Percentiles rank a stretch among this genome's conserved stretches.
Conservation (phyloP, 2,113 vertebrate species). For the Pachyramphus minor region DNA sequence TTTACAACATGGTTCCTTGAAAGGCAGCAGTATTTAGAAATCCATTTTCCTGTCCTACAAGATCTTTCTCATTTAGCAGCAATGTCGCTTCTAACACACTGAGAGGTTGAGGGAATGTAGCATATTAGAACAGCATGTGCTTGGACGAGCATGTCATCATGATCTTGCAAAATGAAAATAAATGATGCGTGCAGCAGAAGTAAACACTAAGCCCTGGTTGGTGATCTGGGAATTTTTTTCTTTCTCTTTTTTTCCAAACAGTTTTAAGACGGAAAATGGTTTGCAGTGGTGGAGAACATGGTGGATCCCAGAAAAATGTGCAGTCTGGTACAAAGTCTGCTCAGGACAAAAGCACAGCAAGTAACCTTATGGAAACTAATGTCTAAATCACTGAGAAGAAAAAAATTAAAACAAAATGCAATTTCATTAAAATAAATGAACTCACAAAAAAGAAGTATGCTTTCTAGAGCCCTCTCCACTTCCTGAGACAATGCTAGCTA, state of each 20-base stretch:
- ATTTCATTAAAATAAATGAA: background rate
- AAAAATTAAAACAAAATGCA: background rate
- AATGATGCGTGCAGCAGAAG: constrained; percentile 60
- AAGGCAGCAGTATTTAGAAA: background rate
- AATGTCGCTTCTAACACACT: constrained; percentile 44
- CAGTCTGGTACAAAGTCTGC: background rate
- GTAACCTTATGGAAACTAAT: background rate
- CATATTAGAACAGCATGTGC: constrained; percentile 64
- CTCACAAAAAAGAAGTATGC: background rate
- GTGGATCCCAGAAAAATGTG: background rate
- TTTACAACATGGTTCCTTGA: background rate
- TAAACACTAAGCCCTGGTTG: constrained; percentile 61
- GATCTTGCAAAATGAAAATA: constrained; percentile 67
- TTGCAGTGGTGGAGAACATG: background rate
- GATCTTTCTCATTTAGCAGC: constrained; percentile 47
- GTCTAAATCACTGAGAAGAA: background rate
- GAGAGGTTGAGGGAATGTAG: constrained; percentile 54
- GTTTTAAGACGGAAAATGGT: constrained; percentile 25
- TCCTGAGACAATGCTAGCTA: background rate
- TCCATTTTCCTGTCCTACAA: constrained; percentile 45
- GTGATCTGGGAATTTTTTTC: constrained; percentile 14
- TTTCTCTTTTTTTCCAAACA: background rate
- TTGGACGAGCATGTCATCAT: constrained; percentile 56
- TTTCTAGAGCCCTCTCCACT: background rate
- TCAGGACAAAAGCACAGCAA: background rate